Conservation (phyloP, 2,888 invertebrate species). For the Helleia helle region DNA sequence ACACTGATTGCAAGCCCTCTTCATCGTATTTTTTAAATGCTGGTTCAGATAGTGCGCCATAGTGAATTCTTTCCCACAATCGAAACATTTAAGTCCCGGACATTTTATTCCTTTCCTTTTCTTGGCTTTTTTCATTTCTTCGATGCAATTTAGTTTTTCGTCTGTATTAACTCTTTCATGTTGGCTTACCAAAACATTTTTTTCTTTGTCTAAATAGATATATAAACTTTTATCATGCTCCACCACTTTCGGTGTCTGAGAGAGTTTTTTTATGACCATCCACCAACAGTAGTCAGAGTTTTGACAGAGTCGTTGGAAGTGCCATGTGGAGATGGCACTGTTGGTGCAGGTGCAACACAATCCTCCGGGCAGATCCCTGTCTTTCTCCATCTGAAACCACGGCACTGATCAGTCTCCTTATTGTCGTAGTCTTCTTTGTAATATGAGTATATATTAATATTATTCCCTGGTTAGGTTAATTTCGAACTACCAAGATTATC, state of each 20-base stretch:
- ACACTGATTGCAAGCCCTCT: slow-evolving; percentile 38
- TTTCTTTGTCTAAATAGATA: slow-evolving; percentile 31
- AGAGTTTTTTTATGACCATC: slow-evolving; percentile 28
- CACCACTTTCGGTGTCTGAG: slow-evolving; percentile 19
- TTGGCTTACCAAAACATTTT: slow-evolving; percentile 29
- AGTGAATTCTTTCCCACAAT: slow-evolving; percentile 38
- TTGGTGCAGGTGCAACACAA: slow-evolving; percentile 43
- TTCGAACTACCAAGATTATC: too few species aligned
- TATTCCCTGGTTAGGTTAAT: too few species aligned
- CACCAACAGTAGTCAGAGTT: slow-evolving; percentile 40
- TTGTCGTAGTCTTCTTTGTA: slow-evolving; percentile 15
- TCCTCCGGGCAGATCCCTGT: slow-evolving; percentile 38
- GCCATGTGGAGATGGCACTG: slow-evolving; percentile 32
- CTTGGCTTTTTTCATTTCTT: slow-evolving; percentile 4
- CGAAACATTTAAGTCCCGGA: slow-evolving; percentile 27
- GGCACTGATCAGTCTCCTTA: slow-evolving; percentile 50
- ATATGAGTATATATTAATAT: too few species aligned
- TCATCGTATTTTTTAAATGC: slow-evolving; percentile 39
- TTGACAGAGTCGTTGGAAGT: slow-evolving; percentile 37
- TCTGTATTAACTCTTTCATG: slow-evolving; percentile 22
- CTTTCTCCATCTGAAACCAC: slow-evolving; percentile 59
- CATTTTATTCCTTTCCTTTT: slow-evolving; percentile 10
- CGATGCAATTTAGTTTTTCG: slow-evolving; percentile 24
- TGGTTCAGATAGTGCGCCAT: slow-evolving; percentile 32
- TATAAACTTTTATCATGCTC: slow-evolving; percentile 34